Conservation (phyloP, 2,797 vertebrate species). For the Oreortyx pictus region DNA sequence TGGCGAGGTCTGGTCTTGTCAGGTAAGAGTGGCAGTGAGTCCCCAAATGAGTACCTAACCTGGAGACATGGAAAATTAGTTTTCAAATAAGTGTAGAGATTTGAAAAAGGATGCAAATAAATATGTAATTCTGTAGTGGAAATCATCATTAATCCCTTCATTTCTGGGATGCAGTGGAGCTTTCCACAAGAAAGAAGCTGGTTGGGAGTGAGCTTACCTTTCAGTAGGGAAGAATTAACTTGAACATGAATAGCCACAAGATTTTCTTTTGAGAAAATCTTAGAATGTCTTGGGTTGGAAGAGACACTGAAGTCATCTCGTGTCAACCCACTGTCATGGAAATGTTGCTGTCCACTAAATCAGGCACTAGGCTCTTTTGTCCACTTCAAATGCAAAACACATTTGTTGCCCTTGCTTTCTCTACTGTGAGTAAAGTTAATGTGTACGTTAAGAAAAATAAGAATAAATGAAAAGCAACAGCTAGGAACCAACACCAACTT, state of each 20-base stretch:
- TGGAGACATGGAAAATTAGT: neutral
- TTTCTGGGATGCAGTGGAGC: neutral
- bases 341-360: no score
- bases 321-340: no score
- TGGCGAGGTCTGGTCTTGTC: neutral
- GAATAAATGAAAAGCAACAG: neutral
- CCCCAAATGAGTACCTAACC: accelerated
- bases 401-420: neutral
- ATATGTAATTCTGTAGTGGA: neutral
- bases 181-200: neutral
- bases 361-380: neutral
- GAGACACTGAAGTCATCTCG: no score
- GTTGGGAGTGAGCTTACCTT: neutral
- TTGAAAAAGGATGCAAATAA: neutral
- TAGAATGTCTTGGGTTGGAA: no score
- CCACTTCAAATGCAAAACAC: neutral
- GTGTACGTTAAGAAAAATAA: neutral
- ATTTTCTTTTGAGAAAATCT: neutral
- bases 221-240: neutral
- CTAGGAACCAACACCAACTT: neutral
- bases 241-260: neutral
- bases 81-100: neutral
- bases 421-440: neutral
- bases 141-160: neutral
- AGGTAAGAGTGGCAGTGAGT: neutral